phyloP scores from a whole-genome alignment of 2,113 vertebrate genomes.

The Microcebus jonahi region DNA sequence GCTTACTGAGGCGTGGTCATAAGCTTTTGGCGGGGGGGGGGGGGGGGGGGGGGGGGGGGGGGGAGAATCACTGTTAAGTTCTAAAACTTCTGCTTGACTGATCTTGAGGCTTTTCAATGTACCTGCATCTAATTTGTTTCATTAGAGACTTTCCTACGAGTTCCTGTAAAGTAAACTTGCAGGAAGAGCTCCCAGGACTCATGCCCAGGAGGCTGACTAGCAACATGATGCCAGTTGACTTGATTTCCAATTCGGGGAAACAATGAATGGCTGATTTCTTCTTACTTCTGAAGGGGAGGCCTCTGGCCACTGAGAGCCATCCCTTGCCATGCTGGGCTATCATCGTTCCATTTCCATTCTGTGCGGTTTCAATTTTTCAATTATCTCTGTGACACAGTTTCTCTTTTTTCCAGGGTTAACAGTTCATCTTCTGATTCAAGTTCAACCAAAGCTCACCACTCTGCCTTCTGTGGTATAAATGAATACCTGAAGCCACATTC shows the following conservation, averaged over 20 bases:
- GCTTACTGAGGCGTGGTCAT: neutral
- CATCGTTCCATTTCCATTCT: neutral
- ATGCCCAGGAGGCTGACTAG: neutral
- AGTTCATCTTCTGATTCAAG: neutral
- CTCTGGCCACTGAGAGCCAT: neutral
- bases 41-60: fast-evolving
- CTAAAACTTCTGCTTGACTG: neutral
- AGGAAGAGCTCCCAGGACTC: neutral
- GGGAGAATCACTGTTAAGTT: neutral
- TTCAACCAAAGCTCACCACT: neutral
- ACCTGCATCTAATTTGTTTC: neutral
- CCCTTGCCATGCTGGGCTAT: neutral
- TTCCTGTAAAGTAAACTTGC: neutral
- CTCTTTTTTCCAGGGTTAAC: neutral
- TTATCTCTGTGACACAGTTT: neutral
- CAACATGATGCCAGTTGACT: neutral
- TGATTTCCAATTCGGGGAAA: neutral
- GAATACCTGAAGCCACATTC: neutral
- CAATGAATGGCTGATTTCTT: neutral
- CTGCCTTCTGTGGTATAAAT: neutral
- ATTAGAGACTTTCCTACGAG: neutral
- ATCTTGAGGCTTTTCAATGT: neutral
- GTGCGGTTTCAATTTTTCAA: neutral
- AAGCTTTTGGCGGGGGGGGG: neutral
- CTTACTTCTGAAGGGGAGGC: neutral